phyloP scores from a whole-genome alignment of 2,797 vertebrate genomes.

The Synaphobranchus kaupii region DNA sequence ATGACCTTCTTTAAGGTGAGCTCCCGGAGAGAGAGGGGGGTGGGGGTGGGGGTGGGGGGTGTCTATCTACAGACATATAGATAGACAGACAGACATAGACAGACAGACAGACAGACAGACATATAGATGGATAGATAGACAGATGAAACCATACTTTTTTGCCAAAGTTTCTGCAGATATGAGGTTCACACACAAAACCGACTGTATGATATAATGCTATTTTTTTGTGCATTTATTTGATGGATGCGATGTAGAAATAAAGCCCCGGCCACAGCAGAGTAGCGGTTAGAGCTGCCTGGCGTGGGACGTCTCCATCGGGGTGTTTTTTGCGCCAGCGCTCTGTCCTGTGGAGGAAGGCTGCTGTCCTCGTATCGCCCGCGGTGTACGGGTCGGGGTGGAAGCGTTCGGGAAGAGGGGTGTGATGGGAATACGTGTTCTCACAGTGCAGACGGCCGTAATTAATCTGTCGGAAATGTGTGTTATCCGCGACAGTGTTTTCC shows the following conservation, averaged over 20 bases:
- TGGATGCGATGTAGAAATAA: not conserved
- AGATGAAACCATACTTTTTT: no score
- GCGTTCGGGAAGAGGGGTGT: not conserved
- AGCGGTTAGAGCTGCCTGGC: not conserved
- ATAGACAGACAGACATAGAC: no score
- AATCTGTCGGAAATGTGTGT: not conserved
- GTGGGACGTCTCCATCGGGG: not conserved
- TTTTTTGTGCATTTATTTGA: not conserved
- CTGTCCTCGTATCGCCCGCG: not conserved
- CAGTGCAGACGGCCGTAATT: not conserved
- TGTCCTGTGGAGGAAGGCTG: not conserved
- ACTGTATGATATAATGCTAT: no score
- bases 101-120: no score
- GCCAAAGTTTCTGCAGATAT: no score
- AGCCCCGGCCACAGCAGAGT: not conserved
- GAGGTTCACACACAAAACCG: no score
- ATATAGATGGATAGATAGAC: not conserved
- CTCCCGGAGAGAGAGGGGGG: no score
- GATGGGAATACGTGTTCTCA: not conserved
- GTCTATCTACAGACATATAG: no score
- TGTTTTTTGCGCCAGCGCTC: not conserved
- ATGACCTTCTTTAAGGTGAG: constrained; percentile 98
- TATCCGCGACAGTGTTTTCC: no score
- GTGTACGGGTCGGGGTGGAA: not conserved
- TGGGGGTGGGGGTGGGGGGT: no score